Base-by-base conservation (phyloP, 2,113 vertebrate species). In the Ceuthmochares aereus region DNA sequence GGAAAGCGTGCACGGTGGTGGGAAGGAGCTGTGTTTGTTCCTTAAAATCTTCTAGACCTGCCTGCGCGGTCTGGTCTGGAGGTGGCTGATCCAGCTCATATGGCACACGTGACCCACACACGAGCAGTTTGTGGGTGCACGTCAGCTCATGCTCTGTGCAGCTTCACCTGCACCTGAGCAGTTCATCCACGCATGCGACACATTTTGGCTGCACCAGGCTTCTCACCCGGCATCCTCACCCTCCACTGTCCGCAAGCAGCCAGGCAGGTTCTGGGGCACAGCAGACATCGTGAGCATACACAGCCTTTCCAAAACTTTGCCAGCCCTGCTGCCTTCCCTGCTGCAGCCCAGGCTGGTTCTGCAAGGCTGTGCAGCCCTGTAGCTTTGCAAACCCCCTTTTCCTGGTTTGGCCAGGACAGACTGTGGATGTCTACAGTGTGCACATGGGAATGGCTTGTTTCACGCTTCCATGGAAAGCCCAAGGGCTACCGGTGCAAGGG, bases 1-100 rank as follows among this genome's bases (percentile, higher is more conserved):
- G 66, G 43, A 16, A 37, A 27, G n/a, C 4, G 0, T 7, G n/a
- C 2, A 2, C 22, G 29, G 58, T 1, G 0, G 29, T 16, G 29
- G 30, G 32, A 37, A 29, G 22, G 36, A 83, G 64, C 43, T 34
- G 23, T 2, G 9, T 64, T 52, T 72, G n/a, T 77, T 77, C 56
- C 70, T 29, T 29, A n/a, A 36, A 22, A 23, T 56, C 49, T 75
- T 30, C 15, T 59, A 16, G 59, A 25, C 15, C 51, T 45, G 43
- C 52, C 49, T 58, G 32, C 27, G 5, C 51, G 4, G 8, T 16
- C 49, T n/a, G 34, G 34, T 56, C 73, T 11, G 58, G 58, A 36
- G 59, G 58, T 37, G 51, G 51, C 51, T 27, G 51, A 15, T 26
- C 25, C 51, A 27, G 25, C 13, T 27, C 51, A 14, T 27, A 14